Percentiles rank a stretch among this genome's conserved stretches.
phyloP scores from a whole-genome alignment of 2,113 vertebrate species.

The Anoplopoma fimbria region DNA sequence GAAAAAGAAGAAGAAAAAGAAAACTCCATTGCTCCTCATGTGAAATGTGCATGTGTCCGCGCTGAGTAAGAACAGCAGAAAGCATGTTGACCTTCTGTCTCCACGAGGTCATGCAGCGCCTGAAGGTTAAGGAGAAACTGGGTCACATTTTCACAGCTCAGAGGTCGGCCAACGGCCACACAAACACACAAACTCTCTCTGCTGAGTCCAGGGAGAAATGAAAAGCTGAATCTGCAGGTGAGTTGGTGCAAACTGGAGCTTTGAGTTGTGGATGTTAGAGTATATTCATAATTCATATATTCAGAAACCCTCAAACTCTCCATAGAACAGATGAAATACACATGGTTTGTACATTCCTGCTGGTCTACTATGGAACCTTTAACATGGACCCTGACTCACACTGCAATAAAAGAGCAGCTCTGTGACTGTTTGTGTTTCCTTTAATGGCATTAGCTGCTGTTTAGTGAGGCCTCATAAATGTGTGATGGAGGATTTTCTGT shows the following conservation, averaged over 20 bases:
- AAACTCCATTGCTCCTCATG: constrained; percentile 8
- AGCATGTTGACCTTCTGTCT: constrained; percentile 49
- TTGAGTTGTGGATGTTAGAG: not conserved
- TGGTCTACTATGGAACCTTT: not conserved
- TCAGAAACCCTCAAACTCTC: not conserved
- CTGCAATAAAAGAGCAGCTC: constrained; percentile 5
- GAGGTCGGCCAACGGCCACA: constrained; percentile 57
- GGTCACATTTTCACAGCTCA: constrained; percentile 61
- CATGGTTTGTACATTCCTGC: not conserved
- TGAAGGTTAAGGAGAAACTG: constrained; percentile 65
- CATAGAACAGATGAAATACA: not conserved
- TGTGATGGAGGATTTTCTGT: constrained; percentile 9
- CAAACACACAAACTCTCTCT: not conserved
- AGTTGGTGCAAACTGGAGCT: not conserved
- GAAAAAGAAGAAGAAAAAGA: not conserved
- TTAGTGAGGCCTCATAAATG: constrained; percentile 25
- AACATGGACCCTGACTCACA: not conserved
- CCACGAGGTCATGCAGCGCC: constrained; percentile 57
- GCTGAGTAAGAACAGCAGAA: constrained; percentile 33
- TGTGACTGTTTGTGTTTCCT: not conserved
- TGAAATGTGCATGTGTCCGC: constrained; percentile 16
- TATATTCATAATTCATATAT: not conserved
- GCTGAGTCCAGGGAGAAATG: not conserved
- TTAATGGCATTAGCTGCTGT: constrained; percentile 23
- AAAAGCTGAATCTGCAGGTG: not conserved